Evolutionary conservation across 2,113 vertebrate genomes (phyloP), one percentile per base, ranked within the genome.

Genomic region (Globicephala melas): DNA sequence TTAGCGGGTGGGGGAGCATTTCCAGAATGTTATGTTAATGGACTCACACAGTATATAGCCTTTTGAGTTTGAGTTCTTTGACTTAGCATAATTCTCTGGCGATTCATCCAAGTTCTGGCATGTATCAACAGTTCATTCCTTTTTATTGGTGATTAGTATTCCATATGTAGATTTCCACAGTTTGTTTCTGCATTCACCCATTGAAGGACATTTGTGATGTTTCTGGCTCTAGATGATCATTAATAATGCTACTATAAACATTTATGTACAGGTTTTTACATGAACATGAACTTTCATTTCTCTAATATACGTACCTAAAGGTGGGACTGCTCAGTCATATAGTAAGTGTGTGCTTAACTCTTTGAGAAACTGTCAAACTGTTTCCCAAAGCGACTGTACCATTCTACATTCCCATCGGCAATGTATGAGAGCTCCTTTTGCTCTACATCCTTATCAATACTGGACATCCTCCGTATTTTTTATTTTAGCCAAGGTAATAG

Each of bases 41-140:
- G 58, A 73, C 53, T 31, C 9, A 84, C 53, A 63, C 0, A 80
- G 21, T 79, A 83, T 23, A 58, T 33, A 47, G 76, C n/a, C 8
- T 84, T 93, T 55, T 58, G 33, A 87, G n/a, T 65, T 31, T 76
- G 33, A 80, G 6, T 89, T 88, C 20, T 73, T 87, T 73, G 73
- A 53, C n/a, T 73, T 89, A 87, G 28, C n/a, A 47, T 80, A 90
- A 73, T 58, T 79, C 8, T 87, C 33, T 92, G 70, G 93, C 26
- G 26, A 91, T 62, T 83, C 62, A 47, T 21, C 28, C 26, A 68
- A 33, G 33, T 84, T 82, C 53, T 60, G 25, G 12, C 6, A 55
- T n/a, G 1, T 89, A 65, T 20, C 44, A 90, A 3, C 26, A 77
- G 23, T 36, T 85, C 10, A 21, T 74, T 60, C 38, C 47, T 68